These are phyloP conservation scores for Campylomormyrus numenius DNA, from an alignment of 2,113 vertebrate species.

Conservation along the genomic window DNA sequence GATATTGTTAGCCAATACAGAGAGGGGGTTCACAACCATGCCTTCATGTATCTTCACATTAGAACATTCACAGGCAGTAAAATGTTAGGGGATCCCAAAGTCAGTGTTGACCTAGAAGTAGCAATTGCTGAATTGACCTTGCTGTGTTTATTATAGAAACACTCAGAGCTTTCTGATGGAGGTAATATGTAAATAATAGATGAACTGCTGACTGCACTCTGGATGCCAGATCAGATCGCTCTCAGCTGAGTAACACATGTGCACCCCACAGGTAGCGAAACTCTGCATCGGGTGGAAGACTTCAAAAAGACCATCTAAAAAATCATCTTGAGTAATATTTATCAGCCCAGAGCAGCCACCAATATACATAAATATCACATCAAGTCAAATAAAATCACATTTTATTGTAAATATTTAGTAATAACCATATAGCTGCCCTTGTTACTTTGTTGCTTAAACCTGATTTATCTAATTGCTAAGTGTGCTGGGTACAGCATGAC, in stretches of 20 bases:
- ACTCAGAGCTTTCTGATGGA: slow-evolving; percentile 55
- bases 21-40: neutral
- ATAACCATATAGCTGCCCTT: neutral
- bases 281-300: neutral
- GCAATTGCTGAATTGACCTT: slow-evolving; percentile 48
- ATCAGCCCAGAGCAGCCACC: neutral
- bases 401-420: neutral
- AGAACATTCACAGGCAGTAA: neutral
- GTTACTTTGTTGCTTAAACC: neutral
- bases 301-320: neutral
- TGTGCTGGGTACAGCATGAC: neutral
- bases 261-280: neutral
- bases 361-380: neutral
- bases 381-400: neutral
- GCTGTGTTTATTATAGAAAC: slow-evolving; percentile 63
- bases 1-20: neutral
- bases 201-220: slow-evolving; percentile 60
- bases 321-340: neutral
- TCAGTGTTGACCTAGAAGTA: slow-evolving; percentile 34
- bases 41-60: neutral
- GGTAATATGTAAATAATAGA: slow-evolving; percentile 67
- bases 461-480: neutral
- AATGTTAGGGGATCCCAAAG: neutral
- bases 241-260: neutral
- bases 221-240: slow-evolving; percentile 25